These are phyloP conservation scores for Microtus pennsylvanicus DNA, from an alignment of 2,113 vertebrate species.

Conservation along the genomic window DNA sequence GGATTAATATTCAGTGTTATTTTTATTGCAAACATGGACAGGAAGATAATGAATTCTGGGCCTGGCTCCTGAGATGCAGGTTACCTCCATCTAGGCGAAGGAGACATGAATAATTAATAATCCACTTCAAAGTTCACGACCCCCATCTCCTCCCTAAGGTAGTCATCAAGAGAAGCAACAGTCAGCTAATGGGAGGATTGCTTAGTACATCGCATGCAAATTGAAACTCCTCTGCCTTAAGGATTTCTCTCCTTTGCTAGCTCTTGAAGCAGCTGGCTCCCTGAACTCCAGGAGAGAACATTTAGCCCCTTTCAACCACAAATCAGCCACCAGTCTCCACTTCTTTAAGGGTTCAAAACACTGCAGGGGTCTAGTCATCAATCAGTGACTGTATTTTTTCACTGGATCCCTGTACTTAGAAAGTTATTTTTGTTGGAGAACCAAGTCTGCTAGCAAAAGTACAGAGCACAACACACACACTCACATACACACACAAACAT, in stretches of 20 bases:
- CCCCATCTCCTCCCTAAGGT: conserved; percentile 77
- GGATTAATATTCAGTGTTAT: conserved; percentile 83
- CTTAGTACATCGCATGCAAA: conserved; percentile 78
- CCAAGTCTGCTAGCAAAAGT: background rate
- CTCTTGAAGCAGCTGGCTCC: conserved; percentile 53
- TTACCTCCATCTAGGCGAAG: conserved; percentile 75
- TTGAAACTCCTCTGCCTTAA: conserved; percentile 61
- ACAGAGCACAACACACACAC: background rate
- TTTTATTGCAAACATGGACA: conserved; percentile 82
- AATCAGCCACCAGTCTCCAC: conserved; percentile 38
- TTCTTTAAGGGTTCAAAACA: conserved; percentile 70
- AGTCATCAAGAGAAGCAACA: conserved; percentile 79
- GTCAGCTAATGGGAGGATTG: conserved; percentile 75
- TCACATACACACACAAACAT: background rate
- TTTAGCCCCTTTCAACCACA: conserved; percentile 69
- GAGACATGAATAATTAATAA: conserved; percentile 85
- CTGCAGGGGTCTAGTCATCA: conserved; percentile 16
- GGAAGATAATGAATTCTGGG: conserved; percentile 84
- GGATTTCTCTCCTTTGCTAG: conserved; percentile 65
- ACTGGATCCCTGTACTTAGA: background rate
- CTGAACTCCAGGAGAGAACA: conserved; percentile 66
- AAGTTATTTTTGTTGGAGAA: conserved; percentile 50
- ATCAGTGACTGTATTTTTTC: conserved; percentile 51
- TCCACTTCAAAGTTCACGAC: conserved; percentile 82
- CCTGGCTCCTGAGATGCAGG: conserved; percentile 79